Conservation (phyloP, 2,797 vertebrate species). For the Xyrichtys novacula region DNA sequence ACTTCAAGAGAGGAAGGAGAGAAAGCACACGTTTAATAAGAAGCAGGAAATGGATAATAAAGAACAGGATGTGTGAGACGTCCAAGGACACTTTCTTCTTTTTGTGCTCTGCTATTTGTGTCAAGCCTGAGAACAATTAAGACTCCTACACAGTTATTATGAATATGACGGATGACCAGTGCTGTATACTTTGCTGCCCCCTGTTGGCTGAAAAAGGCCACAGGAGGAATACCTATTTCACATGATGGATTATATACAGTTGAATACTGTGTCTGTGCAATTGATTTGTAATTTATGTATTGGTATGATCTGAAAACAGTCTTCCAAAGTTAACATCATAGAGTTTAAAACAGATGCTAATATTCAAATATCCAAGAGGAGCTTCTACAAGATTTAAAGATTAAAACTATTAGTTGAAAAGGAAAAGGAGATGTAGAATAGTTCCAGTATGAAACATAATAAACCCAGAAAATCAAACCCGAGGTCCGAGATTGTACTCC, state of each 20-base stretch:
- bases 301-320: too few species aligned
- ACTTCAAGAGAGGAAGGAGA: constrained; percentile 14
- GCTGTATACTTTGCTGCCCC: constrained; percentile 56
- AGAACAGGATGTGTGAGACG: constrained; percentile 52
- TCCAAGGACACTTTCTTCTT: constrained; percentile 58
- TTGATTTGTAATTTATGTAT: too few species aligned
- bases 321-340: too few species aligned
- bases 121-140: constrained; percentile 55
- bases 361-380: too few species aligned
- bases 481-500: too few species aligned
- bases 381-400: too few species aligned
- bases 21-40: constrained; percentile 23
- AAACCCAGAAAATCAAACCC: too few species aligned
- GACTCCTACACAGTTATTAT: constrained; percentile 36
- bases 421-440: too few species aligned
- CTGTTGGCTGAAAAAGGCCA: constrained; percentile 55
- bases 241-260: background rate
- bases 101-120: constrained; percentile 46
- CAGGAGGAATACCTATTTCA: background rate
- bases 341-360: too few species aligned
- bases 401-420: too few species aligned
- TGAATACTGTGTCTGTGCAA: background rate
- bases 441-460: too few species aligned
- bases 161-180: background rate
- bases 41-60: constrained; percentile 49